Percentiles rank a stretch among this genome's conserved stretches.
Conservation (phyloP, 2,113 vertebrate species). For the Suncus etruscus region DNA sequence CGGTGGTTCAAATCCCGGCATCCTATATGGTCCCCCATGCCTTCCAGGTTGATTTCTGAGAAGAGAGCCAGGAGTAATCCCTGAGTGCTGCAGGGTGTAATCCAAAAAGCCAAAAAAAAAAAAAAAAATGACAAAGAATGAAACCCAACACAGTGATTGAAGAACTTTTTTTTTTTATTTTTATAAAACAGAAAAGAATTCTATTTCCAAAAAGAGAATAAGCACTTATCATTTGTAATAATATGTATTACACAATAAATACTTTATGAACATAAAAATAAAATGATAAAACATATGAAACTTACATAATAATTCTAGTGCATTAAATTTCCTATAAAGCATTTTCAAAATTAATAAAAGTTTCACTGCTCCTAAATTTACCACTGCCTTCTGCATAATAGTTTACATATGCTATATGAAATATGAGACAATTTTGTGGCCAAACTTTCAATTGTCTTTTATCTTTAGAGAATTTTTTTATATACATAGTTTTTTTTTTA, state of each 20-base stretch:
- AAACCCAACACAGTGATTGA: neutral
- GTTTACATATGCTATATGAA: conserved; percentile 52
- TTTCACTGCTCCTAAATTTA: neutral
- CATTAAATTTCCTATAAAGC: conserved; percentile 14
- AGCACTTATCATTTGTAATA: neutral
- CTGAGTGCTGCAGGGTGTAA: too few relatives aligned
- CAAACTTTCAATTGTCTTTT: conserved; percentile 55
- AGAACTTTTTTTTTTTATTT: neutral
- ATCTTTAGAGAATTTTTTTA: conserved; percentile 46
- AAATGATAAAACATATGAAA: too few relatives aligned
- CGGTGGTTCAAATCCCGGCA: too few relatives aligned
- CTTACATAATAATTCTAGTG: neutral
- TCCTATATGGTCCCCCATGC: too few relatives aligned
- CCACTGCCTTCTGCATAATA: neutral
- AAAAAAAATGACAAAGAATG: neutral
- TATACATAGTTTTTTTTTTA: neutral
- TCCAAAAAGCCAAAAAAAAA: too few relatives aligned
- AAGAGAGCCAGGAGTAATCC: too few relatives aligned
- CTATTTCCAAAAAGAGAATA: conserved; percentile 7
- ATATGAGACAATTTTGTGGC: conserved; percentile 27
- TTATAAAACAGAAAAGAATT: neutral
- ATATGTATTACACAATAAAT: too few relatives aligned
- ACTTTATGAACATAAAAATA: too few relatives aligned
- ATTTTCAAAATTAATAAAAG: neutral
- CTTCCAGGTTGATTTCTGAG: too few relatives aligned